Evolutionary conservation across 2,797 vertebrate species (phyloP).

Genomic region (Sparidentex hasta): DNA sequence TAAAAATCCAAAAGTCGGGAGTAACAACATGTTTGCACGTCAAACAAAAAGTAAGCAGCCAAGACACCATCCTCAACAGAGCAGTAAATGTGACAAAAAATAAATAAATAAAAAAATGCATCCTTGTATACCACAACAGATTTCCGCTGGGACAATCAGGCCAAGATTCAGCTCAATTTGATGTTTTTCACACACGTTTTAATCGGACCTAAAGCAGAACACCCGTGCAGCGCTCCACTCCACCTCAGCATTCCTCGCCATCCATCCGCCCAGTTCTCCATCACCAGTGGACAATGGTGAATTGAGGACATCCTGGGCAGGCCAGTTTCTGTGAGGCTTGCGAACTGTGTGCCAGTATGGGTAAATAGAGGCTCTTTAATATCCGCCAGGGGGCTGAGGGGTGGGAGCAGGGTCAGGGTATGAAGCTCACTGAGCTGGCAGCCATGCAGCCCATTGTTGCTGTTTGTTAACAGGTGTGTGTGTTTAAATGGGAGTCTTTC

Average conservation of each 20-base stretch:
- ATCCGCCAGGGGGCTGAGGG: constrained; percentile 66
- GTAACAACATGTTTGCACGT: not conserved
- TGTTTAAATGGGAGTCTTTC: constrained; percentile 83
- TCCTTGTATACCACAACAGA: not conserved
- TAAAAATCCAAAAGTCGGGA: not conserved
- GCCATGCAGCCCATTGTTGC: constrained; percentile 83
- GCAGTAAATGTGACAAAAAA: not conserved
- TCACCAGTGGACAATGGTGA: constrained; percentile 59
- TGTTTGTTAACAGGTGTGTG: constrained; percentile 86
- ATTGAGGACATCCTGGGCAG: constrained; percentile 65
- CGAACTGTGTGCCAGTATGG: constrained; percentile 80
- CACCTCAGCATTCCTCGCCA: constrained; percentile 58
- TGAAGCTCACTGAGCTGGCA: constrained; percentile 79
- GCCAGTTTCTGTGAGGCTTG: constrained; percentile 63
- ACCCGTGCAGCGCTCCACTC: constrained; percentile 27
- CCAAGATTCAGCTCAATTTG: not conserved
- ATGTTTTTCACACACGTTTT: constrained; percentile 18
- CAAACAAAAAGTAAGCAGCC: not conserved
- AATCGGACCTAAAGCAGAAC: constrained; percentile 22
- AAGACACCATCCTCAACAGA: not conserved
- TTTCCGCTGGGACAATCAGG: not conserved
- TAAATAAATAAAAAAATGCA: no score
- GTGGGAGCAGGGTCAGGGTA: constrained; percentile 71
- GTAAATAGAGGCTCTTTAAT: constrained; percentile 86
- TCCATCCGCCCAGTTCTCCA: constrained; percentile 44